A percentile compares a stretch with the other conserved stretches of the same genome.
phyloP scores from a whole-genome alignment of 2,888 invertebrate genomes.

The Oithona nana region DNA sequence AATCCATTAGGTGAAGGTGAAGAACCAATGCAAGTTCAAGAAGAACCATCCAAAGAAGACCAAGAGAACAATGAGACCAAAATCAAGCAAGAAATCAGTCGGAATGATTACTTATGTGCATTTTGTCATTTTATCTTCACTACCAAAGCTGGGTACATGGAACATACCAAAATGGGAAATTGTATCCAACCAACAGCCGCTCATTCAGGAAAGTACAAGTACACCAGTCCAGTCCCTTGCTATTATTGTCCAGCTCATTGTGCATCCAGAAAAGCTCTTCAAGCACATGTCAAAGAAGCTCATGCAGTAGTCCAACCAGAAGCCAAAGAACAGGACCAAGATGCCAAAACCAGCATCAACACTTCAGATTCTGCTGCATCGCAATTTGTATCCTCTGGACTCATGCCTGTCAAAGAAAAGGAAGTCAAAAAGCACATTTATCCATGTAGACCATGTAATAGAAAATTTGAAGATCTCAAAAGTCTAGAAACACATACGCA shows the following conservation, averaged over 20 bases:
- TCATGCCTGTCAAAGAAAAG: background rate
- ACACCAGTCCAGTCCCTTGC: background rate
- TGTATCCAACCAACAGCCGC: background rate
- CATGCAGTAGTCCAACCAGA: background rate
- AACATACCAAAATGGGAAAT: background rate
- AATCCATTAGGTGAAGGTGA: background rate
- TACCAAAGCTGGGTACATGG: background rate
- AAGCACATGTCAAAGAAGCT: background rate
- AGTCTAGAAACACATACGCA: background rate
- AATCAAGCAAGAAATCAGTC: too few species aligned
- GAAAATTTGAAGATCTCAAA: background rate
- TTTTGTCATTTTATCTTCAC: background rate
- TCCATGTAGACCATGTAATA: background rate
- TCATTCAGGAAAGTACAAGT: background rate
- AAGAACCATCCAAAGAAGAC: background rate
- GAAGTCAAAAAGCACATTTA: background rate
- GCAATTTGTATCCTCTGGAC: too few species aligned
- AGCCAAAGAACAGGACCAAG: background rate
- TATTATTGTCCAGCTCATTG: background rate
- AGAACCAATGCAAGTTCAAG: background rate
- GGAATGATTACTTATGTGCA: background rate
- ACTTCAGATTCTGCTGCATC: too few species aligned
- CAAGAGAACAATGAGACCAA: background rate
- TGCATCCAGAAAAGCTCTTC: background rate
- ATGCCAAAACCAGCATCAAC: background rate